Base-by-base conservation (phyloP, 2,797 vertebrate genomes). In the Acanthis flammea region DNA sequence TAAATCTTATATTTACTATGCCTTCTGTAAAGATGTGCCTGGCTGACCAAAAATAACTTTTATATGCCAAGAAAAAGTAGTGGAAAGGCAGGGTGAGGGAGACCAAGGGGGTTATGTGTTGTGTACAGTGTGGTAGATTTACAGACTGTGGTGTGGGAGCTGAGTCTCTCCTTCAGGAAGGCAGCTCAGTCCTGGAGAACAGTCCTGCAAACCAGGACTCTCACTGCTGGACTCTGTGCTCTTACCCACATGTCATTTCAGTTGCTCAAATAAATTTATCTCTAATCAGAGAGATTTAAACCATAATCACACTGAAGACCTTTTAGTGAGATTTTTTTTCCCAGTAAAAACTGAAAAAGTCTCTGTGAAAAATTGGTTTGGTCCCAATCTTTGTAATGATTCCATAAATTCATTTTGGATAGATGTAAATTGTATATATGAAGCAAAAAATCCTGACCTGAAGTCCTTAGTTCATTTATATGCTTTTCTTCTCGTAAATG, bases 31-130 rank as follows among this genome's bases (percentile, higher is more conserved):
- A 74, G 57, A 89, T 89, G 30, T 41, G 75, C 45, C 80, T 90
- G 63, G 48, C 35, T 87, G 71, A 84, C 86, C 92, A 90, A 94
- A 94, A 93, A 68, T 62, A 91, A 94, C 47, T 88, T 93, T 65
- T 37, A 91, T 41, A 91, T 81, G 44, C 30, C 84, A 92, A 89
- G 67, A 65, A 91, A 79, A 90, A 68, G 55, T 37, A 68, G 42
- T 72, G 19, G 19, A 80, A 93, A 92, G 54, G 50, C 68, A 74
- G 50, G 4, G 2, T 62, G 74, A 82, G 62, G 61, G 30, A 95
- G 30, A 82, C 60, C 37, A 58, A 73, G 53, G 12, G 41, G 18
- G 17, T 77, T 80, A 47, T 41, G 47, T 45, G 42, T 61, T 86
- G 63, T 82, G 55, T 25, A 57, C 60, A 57, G 3, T 7, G 51